Evolutionary conservation across 2,797 vertebrate genomes (phyloP), one percentile per base, ranked within the genome.

Genomic region (Cyclura pinguis): DNA sequence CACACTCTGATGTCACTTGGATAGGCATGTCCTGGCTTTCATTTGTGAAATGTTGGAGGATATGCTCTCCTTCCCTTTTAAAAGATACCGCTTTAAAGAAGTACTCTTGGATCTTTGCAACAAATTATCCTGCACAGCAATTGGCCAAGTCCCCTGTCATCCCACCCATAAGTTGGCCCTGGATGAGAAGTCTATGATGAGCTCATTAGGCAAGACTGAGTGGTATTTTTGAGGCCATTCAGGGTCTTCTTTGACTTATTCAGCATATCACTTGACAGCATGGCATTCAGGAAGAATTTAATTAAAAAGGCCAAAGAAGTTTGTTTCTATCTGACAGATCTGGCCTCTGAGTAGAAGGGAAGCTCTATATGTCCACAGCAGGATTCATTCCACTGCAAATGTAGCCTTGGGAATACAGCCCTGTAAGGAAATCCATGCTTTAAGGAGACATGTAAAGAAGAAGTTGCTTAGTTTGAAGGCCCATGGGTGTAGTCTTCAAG

Each of bases 191-290:
- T 88, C 93, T 0, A 0, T 42, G 84, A 84, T 0, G 77, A 83
- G 86, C 93, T 94, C 92, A 81, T 92, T 93, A 94, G 86, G 86
- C 92, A 84, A 83, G 92, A 91, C 84, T 89, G 90, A 86, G 90
- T 93, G 93, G 90, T 90, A 88, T 89, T 93, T 93, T 93, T 85
- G 74, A 91, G 92, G 84, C 91, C 38, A 88, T 89, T 92, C 88
- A 87, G 90, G 89, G 85, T 78, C 69, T 85, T 1, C 0, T 12
- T 78, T 95, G 91, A 95, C 93, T 95, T 95, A 94, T 93, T 94
- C 35, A 93, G 73, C 57, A 64, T 42, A 14, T 72, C 24, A 24
- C 62, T 84, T 47, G 85, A 59, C 50, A 72, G 88, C 80, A 3
- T 29, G 1, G 90, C 0, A 0, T 90, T 91, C 85, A 92, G 88